Percentiles rank a stretch among this genome's conserved stretches.
These are phyloP conservation scores for Otocyon megalotis DNA, from an alignment of 2,113 vertebrate genomes.

Conservation along the genomic window DNA sequence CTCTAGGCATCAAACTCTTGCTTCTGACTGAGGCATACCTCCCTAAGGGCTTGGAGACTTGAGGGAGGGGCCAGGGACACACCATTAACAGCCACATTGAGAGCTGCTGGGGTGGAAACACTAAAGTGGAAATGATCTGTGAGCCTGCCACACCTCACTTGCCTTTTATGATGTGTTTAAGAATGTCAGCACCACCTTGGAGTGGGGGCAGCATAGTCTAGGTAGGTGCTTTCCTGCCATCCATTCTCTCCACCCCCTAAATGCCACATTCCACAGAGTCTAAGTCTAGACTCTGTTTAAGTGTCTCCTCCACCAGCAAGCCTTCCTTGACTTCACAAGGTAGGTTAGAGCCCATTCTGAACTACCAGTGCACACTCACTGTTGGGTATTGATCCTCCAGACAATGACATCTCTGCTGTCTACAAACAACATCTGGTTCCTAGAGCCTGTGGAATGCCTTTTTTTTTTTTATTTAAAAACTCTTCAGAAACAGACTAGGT, in stretches of 20 bases:
- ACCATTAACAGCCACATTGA: not conserved
- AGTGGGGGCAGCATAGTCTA: not conserved
- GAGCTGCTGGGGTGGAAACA: not conserved
- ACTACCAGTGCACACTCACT: not conserved
- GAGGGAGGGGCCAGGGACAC: not conserved
- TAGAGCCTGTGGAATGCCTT: not conserved
- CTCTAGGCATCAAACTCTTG: not conserved
- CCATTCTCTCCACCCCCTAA: not conserved
- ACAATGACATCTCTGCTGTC: not conserved
- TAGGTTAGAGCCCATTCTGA: not conserved
- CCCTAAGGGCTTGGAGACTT: not conserved
- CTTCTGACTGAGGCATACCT: not conserved
- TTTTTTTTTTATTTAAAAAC: not conserved
- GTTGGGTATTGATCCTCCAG: not conserved
- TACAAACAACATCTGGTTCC: not conserved
- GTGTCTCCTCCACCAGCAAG: not conserved
- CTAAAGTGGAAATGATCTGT: not conserved
- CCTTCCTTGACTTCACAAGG: not conserved
- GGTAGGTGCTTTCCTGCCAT: not conserved
- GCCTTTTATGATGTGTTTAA: not conserved
- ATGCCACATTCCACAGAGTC: not conserved
- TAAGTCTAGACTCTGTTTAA: not conserved
- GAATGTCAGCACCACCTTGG: not conserved
- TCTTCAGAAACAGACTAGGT: not conserved
- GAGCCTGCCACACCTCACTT: not conserved